Evolutionary conservation across 2,797 vertebrate genomes (phyloP).

Genomic region (Malurus leucopterus): DNA sequence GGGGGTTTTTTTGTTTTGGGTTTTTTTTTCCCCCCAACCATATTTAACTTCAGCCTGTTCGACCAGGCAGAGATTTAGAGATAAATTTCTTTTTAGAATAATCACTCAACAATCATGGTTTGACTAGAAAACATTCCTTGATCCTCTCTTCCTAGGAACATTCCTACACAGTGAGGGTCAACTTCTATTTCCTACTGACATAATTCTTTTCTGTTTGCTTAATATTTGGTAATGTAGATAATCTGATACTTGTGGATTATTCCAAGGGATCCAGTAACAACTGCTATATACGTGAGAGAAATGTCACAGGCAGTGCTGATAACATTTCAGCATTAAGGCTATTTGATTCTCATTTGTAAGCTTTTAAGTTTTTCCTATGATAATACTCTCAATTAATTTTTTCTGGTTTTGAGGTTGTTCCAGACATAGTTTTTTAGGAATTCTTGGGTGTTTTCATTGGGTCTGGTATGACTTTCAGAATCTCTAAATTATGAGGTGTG

Average conservation of each 20-base stretch:
- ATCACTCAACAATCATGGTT: neutral
- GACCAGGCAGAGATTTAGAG: neutral
- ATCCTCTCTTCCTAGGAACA: slow-evolving; percentile 31
- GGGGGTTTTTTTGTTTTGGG: neutral
- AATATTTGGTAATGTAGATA: neutral
- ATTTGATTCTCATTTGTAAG: neutral
- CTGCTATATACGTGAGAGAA: neutral
- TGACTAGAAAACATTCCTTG: slow-evolving; percentile 19
- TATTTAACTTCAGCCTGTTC: neutral
- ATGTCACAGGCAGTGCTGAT: neutral
- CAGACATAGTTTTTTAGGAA: neutral
- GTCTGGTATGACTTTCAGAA: neutral
- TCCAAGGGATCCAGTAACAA: neutral
- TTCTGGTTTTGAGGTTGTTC: neutral
- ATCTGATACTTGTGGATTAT: neutral
- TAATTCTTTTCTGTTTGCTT: slow-evolving; percentile 21
- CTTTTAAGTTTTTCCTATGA: neutral
- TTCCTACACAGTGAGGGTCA: neutral
- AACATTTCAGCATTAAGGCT: neutral
- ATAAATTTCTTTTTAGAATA: neutral
- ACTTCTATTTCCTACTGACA: slow-evolving; percentile 16
- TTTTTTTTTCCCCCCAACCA: neutral
- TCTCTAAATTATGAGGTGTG: neutral
- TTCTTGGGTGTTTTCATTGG: neutral
- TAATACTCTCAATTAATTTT: neutral